Base-by-base conservation (phyloP, 2,888 invertebrate genomes). In the Coremacera marginata region DNA sequence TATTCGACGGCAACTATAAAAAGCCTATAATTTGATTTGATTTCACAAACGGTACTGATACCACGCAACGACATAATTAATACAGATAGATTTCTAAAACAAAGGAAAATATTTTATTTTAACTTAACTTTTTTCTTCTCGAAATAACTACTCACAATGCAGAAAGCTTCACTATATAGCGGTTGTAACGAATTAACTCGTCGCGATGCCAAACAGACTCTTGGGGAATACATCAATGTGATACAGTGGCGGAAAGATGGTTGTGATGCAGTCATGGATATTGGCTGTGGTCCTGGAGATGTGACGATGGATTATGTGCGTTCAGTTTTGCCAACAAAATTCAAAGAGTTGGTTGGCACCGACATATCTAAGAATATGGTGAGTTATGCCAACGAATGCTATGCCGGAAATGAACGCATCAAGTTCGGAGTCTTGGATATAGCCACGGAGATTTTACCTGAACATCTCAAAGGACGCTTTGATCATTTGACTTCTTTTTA, bases 281-380 rank as follows among this genome's bases (percentile, higher is more conserved):
- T 95, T 55, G 95, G 95, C 0, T 94, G 93, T 79, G 95, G 95
- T 0, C 93, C 94, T 52, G 95, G 95, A 0, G 92, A 93, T 83
- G 93, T 95, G 14, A 92, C 93, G 0, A 90, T 91, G 75, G 91
- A 92, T n/a, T 89, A 93, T 44, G 88, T 96, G 76, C 89, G 93
- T 79, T 93, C 93, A 0, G 89, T 91, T 78, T 84, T 95, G 71
- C 93, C 94, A 0, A 82, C 85, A 1, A 89, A 90, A n/a, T 91
- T 91, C 72, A 87, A 86, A 1, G 88, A 89, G 75, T 82, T 94
- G 3, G 86, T 92, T 70, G 95, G 94, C 2, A 91, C 92, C 8
- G 96, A 96, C 84, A 90, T 94, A 63, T 95, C 94, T 31, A 90
- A 91, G 62, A 90, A 91, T 74, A 95, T 96, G 95, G 90, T 95